Base-by-base conservation (phyloP, 92 coral and sea anemone species). In the Zoanthus gigantus region DNA sequence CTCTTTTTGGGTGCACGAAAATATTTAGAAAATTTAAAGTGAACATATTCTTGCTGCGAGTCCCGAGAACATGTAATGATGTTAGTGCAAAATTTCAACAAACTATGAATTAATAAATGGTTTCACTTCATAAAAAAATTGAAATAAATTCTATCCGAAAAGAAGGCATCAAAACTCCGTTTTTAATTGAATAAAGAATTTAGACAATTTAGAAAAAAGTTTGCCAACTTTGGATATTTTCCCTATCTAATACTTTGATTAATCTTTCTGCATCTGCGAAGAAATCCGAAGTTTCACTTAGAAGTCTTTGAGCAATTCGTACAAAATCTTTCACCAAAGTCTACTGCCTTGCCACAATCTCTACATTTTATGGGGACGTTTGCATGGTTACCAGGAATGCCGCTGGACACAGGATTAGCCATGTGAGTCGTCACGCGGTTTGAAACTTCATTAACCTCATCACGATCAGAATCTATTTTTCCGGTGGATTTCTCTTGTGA, bases 291-390 rank as follows among this genome's bases (percentile, higher is more conserved):
- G 48, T 32, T 48, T 77, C 79, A 72, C 73, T 84, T 77, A 29
- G 83, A 52, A 77, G 72, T 85, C 58, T 58, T 48, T 61, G 86
- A 46, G 32, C 92, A 90, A 79, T 90, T 85, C 31, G 86, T 90
- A 68, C 92, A 90, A 53, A 78, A 85, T 68, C 92, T 83, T 8
- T 90, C 92, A 9, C 92, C 86, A 46, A 86, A 72, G 52, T 61
- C 71, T 28, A 86, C 47, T 54, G 82, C 18, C 13, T 72, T 74
- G 17, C 92, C 90, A 71, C 92, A 90, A 9, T 82, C 82, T 11
- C 72, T 71, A 23, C 92, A 90, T 61, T 76, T 76, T 48, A 65
- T 65, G 1, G 56, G 73, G 11, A 79, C 18, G 18, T 65, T 63
- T 31, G 32, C 72, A 29, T 67, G 72, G 72, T 67, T 67, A 67